Evolutionary conservation across 2,888 invertebrate species (phyloP), one percentile per base, ranked within the genome.

Genomic region (Synanthedon tipuliformis): DNA sequence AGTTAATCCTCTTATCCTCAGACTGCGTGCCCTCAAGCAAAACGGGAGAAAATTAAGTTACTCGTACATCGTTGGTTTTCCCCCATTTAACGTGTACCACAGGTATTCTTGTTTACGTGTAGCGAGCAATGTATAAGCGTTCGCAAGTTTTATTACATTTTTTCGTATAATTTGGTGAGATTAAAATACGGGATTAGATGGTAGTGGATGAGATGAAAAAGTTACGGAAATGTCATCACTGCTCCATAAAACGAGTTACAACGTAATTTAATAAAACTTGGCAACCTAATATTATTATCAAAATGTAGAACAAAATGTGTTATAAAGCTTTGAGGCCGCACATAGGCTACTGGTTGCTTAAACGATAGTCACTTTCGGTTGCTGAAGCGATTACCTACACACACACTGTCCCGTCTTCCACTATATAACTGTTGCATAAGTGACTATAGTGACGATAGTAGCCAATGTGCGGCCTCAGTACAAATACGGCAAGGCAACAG

Each of bases 221-320:
- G 76, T 75, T 75, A 78, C 78, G 78, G 77, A 73, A 68, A 75
- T 75, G 76, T 75, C 73, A 73, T 74, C 71, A 70, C 66, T 61
- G 66, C 54, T 64, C 67, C 72, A 75, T 77, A 74, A 73, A 72
- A 45, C 13, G 45, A 15, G 7, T 45, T 45, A 13, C 5, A n/a
- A 15, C 45, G 45, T 45, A 45, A 45, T 45, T 45, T 45, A 45
- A 45, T 45, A 45, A 13, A n/a, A 12, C 15, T 45, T 45, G 34
- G 34, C 10, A 34, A 34, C 8, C 34, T 34, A 34, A 34, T 34
- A 34, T 34, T 34, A 34, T 34, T 34, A 34, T 8, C 34, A 34
- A 34, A 34, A 34, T 10, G n/a, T 10, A 34, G 5, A 34, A 34
- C 10, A 10, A 34, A n/a, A 2, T 2, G 5, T 23, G 23, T 5